Evolutionary conservation across 2,888 invertebrate species (phyloP).

Genomic region (Rotaria sp.): DNA sequence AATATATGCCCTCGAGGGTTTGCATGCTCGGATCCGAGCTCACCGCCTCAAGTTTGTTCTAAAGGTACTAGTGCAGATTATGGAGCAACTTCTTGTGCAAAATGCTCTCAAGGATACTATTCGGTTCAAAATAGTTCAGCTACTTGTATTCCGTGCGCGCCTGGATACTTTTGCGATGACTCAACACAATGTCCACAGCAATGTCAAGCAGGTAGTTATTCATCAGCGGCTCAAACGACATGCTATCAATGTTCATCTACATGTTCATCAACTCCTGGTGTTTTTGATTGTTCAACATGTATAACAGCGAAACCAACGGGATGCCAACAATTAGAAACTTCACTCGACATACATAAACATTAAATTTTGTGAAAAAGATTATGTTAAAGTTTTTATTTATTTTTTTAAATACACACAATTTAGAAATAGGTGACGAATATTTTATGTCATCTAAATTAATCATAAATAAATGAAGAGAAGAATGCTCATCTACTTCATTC

Average conservation of each 20-base stretch:
- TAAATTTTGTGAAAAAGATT: too few species aligned
- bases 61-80: neutral
- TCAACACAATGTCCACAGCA: neutral
- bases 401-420: too few species aligned
- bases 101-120: neutral
- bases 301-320: neutral
- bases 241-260: neutral
- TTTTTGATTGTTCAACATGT: slow-evolving; percentile 10
- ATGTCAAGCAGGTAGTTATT: neutral
- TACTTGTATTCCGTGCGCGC: neutral
- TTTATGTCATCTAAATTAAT: too few species aligned
- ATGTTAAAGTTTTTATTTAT: too few species aligned
- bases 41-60: neutral
- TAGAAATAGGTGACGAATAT: too few species aligned
- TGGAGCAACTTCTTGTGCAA: neutral
- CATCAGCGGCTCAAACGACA: neutral
- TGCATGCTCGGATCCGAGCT: neutral
- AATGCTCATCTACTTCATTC: too few species aligned
- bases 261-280: neutral
- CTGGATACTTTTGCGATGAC: neutral
- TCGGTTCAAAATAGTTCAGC: neutral
- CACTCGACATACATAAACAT: neutral
- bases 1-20: neutral
- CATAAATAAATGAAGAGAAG: too few species aligned
- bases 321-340: neutral